Base-by-base conservation (phyloP, 2,113 vertebrate species). In the Taurulus bubalis region DNA sequence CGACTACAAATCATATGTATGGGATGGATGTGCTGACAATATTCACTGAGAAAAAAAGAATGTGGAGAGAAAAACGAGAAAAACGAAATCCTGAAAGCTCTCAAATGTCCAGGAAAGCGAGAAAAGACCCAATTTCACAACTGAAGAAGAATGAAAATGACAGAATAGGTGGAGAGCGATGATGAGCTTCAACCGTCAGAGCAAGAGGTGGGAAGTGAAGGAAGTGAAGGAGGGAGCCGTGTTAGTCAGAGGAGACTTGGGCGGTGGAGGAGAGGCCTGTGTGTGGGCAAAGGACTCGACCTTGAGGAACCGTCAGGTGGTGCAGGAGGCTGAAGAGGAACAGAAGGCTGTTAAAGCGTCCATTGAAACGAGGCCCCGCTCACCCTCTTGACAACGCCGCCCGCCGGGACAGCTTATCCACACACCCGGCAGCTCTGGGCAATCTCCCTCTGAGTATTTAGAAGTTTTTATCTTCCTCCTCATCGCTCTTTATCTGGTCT, bases 281-380 rank as follows among this genome's bases (percentile, higher is more conserved):
- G 68, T 71, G 65, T 22, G 22, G 51, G n/a, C 26, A 20, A 55
- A 49, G 32, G 69, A 38, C 76, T 76, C 53, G 82, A 91, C 90
- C 91, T 88, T 85, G 89, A 88, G 79, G 68, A 83, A 30, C 68
- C 60, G 75, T 86, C 70, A 84, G 83, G 83, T 65, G 67, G 77
- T 79, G 72, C 38, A 11, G 77, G 71, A 75, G 73, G 65, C 69
- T 58, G 83, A 53, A 87, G 87, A 80, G 79, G 77, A 58, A 63
- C 67, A 47, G 82, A 73, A 72, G 74, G 83, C 68, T 38, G 75
- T 55, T 91, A 86, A 85, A 87, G 84, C 69, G 32, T 62, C 85
- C 76, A 76, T 64, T 85, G 74, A 89, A 91, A 88, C 74, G 22
- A 38, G 53, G 38, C 69, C 69, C 59, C 12, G 62, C 79, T 90